Evolutionary conservation across 2,113 vertebrate species (phyloP).

Genomic region (Cardinalis cardinalis): DNA sequence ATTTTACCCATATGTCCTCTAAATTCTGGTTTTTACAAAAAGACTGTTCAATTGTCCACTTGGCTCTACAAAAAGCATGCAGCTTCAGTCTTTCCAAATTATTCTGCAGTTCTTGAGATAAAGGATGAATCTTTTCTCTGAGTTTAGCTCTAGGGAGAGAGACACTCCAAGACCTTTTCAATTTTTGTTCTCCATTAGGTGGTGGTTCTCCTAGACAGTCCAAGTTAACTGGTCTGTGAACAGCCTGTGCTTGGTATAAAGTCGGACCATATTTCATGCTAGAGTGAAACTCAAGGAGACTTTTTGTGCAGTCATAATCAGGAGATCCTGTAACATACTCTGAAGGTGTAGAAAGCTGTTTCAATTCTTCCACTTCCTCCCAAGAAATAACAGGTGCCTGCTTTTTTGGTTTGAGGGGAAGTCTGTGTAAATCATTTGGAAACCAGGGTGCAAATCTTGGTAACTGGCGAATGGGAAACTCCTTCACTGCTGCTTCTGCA

Average conservation of each 20-base stretch:
- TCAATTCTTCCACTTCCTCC: constrained; percentile 46
- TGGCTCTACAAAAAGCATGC: constrained; percentile 82
- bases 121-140: constrained; percentile 53
- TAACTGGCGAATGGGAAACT: constrained; percentile 71
- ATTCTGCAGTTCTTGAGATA: constrained; percentile 75
- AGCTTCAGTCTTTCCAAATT: constrained; percentile 75
- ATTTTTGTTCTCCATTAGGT: constrained; percentile 1
- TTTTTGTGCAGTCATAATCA: constrained; percentile 70
- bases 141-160: constrained; percentile 47
- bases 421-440: constrained; percentile 51
- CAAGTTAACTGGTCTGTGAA: background rate
- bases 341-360: background rate
- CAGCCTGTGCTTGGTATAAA: background rate
- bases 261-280: background rate
- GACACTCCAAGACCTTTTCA: constrained; percentile 84
- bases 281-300: constrained; percentile 75
- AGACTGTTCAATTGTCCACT: constrained; percentile 80
- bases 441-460: constrained; percentile 82
- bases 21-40: constrained; percentile 74
- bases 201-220: constrained; percentile 24
- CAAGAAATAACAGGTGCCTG: constrained; percentile 71
- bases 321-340: constrained; percentile 3
- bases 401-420: constrained; percentile 78
- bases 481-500: constrained; percentile 75
- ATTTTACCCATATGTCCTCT: constrained; percentile 82